A percentile compares a stretch with the other conserved stretches of the same genome.
These are phyloP conservation scores for Villa cingulata DNA, from an alignment of 2,888 invertebrate species.

Conservation along the genomic window DNA sequence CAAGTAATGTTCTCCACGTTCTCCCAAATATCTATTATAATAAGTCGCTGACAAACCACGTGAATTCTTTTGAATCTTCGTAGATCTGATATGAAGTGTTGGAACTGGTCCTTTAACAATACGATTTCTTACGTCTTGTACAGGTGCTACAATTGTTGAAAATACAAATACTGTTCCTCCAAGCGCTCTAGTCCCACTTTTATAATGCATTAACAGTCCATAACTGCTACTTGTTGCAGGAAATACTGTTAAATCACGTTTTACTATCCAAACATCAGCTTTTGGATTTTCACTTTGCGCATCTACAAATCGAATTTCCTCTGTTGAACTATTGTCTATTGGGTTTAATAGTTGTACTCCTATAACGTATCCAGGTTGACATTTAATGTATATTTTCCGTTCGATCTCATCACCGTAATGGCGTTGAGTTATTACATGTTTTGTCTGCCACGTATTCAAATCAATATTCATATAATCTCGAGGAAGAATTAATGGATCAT, in stretches of 20 bases:
- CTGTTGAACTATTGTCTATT: slow-evolving; percentile 75
- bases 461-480: slow-evolving; percentile 46
- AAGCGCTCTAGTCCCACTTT: slow-evolving; percentile 61
- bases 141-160: slow-evolving; percentile 57
- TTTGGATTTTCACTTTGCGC: slow-evolving; percentile 51
- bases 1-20: slow-evolving; percentile 71
- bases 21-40: slow-evolving; percentile 78
- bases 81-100: slow-evolving; percentile 53
- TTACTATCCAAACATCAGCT: slow-evolving; percentile 61
- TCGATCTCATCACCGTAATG: slow-evolving; percentile 42
- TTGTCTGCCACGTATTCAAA: slow-evolving; percentile 59
- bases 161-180: slow-evolving; percentile 72
- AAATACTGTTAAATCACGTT: slow-evolving; percentile 75
- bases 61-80: slow-evolving; percentile 66
- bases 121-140: slow-evolving; percentile 57
- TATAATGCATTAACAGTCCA: slow-evolving; percentile 63
- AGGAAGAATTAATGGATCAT: slow-evolving; percentile 61
- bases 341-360: slow-evolving; percentile 85
- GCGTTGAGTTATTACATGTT: slow-evolving; percentile 64
- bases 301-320: slow-evolving; percentile 67
- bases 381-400: slow-evolving; percentile 48
- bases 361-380: slow-evolving; percentile 71
- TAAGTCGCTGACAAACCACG: slow-evolving; percentile 71
- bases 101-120: slow-evolving; percentile 70
- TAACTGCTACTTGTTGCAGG: slow-evolving; percentile 79